phyloP scores from a whole-genome alignment of 2,797 vertebrate species.

The Octomys mimax region DNA sequence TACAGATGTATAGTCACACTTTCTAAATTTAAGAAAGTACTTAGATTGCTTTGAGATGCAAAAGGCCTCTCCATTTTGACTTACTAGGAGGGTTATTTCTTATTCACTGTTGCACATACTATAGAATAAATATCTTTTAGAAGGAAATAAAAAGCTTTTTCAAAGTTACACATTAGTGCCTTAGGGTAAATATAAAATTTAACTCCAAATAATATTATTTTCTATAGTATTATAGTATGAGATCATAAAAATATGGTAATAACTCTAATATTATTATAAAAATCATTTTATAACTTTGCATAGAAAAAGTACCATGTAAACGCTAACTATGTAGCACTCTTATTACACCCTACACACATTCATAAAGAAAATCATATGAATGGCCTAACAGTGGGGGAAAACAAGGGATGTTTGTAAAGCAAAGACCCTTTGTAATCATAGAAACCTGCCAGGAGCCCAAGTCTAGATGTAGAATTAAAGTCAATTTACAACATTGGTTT shows the following conservation, averaged over 20 bases:
- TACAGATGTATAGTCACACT: background rate
- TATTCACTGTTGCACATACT: constrained; percentile 45
- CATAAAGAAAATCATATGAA: constrained; percentile 67
- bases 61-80: constrained; percentile 10
- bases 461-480: constrained; percentile 40
- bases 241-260: constrained; percentile 58
- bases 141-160: constrained; percentile 49
- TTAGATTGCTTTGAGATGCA: constrained; percentile 24
- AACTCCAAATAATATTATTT: constrained; percentile 69
- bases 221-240: constrained; percentile 33
- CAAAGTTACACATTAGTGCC: constrained; percentile 58
- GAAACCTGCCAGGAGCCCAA: constrained; percentile 40
- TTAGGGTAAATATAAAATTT: constrained; percentile 74
- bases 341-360: constrained; percentile 65
- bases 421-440: constrained; percentile 65
- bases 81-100: background rate
- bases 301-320: constrained; percentile 60
- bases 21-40: constrained; percentile 32
- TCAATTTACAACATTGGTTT: background rate
- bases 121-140: constrained; percentile 33
- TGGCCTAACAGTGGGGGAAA: constrained; percentile 55
- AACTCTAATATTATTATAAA: constrained; percentile 77
- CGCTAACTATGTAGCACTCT: constrained; percentile 44
- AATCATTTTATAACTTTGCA: constrained; percentile 63
- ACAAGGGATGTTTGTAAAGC: constrained; percentile 60